Conservation (phyloP, 2,888 invertebrate species). For the Timema cristinae region DNA sequence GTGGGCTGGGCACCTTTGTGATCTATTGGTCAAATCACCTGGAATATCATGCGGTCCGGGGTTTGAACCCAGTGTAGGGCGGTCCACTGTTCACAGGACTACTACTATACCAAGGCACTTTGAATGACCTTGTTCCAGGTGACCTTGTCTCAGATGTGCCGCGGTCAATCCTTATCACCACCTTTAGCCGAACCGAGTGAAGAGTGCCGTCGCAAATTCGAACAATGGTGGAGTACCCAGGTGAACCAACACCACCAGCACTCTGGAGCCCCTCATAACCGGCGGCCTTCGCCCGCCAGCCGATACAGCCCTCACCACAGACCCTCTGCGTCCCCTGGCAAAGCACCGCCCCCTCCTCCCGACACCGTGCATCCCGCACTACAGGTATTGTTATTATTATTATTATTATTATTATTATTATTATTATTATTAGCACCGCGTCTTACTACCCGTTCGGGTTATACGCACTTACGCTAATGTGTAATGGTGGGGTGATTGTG, state of each 20-base stretch:
- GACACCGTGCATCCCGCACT: conserved; percentile 33
- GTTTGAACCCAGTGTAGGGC: too few species aligned
- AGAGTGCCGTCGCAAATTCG: conserved; percentile 82
- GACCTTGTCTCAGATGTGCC: conserved; percentile 76
- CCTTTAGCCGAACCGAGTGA: conserved; percentile 68
- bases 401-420: too few species aligned
- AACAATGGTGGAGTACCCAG: conserved; percentile 84
- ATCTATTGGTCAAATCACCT: too few species aligned
- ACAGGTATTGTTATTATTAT: too few species aligned
- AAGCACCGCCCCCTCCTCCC: conserved; percentile 44
- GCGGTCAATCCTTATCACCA: conserved; percentile 60
- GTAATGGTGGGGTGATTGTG: too few species aligned
- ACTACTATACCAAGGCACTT: too few species aligned
- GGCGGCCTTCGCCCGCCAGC: conserved; percentile 28
- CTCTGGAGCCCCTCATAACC: conserved; percentile 15
- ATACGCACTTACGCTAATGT: too few species aligned
- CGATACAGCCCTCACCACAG: conserved; percentile 30
- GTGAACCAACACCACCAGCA: conserved; percentile 49
- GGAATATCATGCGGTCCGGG: too few species aligned
- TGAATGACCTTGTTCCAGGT: conserved; percentile 64
- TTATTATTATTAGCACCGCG: too few species aligned
- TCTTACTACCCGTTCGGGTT: too few species aligned
- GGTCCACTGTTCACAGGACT: too few species aligned
- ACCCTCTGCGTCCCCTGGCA: conserved; percentile 37
- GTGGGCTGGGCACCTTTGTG: too few species aligned